Evolutionary conservation across 2,888 invertebrate species (phyloP).

Genomic region (Cryptophagus acutangulus): DNA sequence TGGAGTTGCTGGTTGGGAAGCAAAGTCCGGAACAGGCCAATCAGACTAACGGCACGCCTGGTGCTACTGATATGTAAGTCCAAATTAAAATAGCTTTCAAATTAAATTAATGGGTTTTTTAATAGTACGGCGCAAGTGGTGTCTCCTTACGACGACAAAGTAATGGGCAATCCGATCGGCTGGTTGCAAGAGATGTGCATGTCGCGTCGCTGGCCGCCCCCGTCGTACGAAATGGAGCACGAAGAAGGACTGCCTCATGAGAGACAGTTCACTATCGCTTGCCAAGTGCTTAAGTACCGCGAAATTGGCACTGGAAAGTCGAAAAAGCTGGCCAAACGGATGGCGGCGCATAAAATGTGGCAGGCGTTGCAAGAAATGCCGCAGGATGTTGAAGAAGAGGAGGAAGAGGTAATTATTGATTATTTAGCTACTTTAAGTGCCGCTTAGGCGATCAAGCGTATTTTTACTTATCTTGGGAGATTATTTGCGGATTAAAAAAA

Average conservation of each 20-base stretch:
- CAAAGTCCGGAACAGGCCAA: constrained; percentile 58
- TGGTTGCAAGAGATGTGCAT: constrained; percentile 94
- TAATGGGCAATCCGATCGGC: constrained; percentile 91
- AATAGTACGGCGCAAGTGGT: constrained; percentile 49
- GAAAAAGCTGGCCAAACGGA: constrained; percentile 94
- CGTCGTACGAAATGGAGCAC: constrained; percentile 83
- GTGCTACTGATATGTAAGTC: constrained; percentile 43
- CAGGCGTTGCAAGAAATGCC: constrained; percentile 74
- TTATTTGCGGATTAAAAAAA: too few species aligned
- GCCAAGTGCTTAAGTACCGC: constrained; percentile 78
- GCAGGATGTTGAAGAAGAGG: constrained; percentile 61
- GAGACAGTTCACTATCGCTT: constrained; percentile 87
- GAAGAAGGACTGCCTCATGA: constrained; percentile 91
- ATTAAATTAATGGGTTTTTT: constrained; percentile 6
- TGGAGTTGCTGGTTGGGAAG: constrained; percentile 79
- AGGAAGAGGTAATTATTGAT: constrained; percentile 56
- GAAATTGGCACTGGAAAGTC: constrained; percentile 89
- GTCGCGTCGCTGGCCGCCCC: constrained; percentile 93
- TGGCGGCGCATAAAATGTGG: constrained; percentile 94
- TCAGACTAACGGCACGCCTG: constrained; percentile 42
- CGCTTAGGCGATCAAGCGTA: constrained; percentile 28
- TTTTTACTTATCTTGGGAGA: too few species aligned
- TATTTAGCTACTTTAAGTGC: constrained; percentile 10
- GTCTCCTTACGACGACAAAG: constrained; percentile 69
- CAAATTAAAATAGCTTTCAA: background rate